Evolutionary conservation across 2,797 vertebrate species (phyloP).

Genomic region (Channallabes apus): DNA sequence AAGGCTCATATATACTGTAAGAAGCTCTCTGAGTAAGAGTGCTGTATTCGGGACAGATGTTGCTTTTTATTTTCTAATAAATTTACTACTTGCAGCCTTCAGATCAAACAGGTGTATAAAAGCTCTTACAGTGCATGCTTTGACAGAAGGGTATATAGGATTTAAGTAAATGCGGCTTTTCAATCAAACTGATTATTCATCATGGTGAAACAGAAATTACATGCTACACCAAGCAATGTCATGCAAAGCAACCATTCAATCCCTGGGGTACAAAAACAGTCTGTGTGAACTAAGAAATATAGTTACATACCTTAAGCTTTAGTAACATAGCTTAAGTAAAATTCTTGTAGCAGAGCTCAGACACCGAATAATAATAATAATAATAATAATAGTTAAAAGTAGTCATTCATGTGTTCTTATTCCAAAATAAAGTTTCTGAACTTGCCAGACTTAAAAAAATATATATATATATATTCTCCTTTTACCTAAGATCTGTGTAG

Average conservation of each 20-base stretch:
- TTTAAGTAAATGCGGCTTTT: conserved; percentile 10
- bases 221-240: not conserved
- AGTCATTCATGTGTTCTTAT: not conserved
- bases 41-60: not conserved
- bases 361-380: not conserved
- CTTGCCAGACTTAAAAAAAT: not conserved
- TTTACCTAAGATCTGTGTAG: not conserved
- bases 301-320: not conserved
- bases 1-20: not conserved
- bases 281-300: conserved; percentile 8
- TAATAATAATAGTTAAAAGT: not conserved
- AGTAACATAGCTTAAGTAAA: no score
- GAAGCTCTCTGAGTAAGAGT: not conserved
- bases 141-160: not conserved
- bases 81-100: not conserved
- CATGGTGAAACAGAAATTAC: not conserved
- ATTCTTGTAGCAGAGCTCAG: not conserved
- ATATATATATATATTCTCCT: not conserved
- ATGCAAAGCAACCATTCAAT: not conserved
- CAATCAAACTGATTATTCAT: not conserved
- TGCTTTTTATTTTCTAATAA: conserved; percentile 6
- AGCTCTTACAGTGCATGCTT: not conserved
- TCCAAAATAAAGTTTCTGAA: not conserved
- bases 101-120: conserved; percentile 1
- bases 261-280: conserved; percentile 9